Evolutionary conservation across 2,113 vertebrate species (phyloP).

Genomic region (Protomyctophum bolini): DNA sequence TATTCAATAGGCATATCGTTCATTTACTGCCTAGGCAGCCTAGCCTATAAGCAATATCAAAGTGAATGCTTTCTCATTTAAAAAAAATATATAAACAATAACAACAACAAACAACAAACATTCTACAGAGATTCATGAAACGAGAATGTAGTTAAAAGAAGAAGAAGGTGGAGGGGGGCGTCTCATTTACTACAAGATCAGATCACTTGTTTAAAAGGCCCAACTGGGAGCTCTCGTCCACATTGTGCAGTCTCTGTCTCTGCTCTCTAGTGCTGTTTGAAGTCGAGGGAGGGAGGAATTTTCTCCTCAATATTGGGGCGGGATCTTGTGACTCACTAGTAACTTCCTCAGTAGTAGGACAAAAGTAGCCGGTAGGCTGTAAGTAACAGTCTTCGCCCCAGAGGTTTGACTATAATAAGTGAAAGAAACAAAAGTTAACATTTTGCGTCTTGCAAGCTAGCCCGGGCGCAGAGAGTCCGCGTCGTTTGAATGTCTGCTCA

Average conservation of each 20-base stretch:
- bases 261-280: slow-evolving; percentile 42
- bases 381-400: slow-evolving; percentile 57
- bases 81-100: too few species aligned
- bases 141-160: too few species aligned
- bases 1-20: too few species aligned
- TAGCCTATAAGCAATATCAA: too few species aligned
- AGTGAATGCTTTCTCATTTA: too few species aligned
- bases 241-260: slow-evolving; percentile 21
- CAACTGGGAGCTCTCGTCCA: slow-evolving; percentile 14
- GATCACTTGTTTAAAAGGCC: slow-evolving; percentile 10
- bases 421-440: slow-evolving; percentile 38
- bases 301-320: slow-evolving; percentile 61
- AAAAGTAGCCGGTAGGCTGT: slow-evolving; percentile 72
- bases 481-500: slow-evolving; percentile 23
- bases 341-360: slow-evolving; percentile 80
- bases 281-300: slow-evolving; percentile 48
- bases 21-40: too few species aligned
- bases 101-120: too few species aligned
- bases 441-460: slow-evolving; percentile 30
- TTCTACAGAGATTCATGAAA: too few species aligned
- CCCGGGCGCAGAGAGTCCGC: slow-evolving; percentile 47
- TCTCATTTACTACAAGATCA: too few species aligned
- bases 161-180: too few species aligned
- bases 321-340: slow-evolving; percentile 79
- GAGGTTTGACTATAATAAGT: slow-evolving; percentile 45